A percentile compares a stretch with the other conserved stretches of the same genome.
Evolutionary conservation across 2,113 vertebrate genomes (phyloP).

Genomic region (Thamnaconus septentrionalis): DNA sequence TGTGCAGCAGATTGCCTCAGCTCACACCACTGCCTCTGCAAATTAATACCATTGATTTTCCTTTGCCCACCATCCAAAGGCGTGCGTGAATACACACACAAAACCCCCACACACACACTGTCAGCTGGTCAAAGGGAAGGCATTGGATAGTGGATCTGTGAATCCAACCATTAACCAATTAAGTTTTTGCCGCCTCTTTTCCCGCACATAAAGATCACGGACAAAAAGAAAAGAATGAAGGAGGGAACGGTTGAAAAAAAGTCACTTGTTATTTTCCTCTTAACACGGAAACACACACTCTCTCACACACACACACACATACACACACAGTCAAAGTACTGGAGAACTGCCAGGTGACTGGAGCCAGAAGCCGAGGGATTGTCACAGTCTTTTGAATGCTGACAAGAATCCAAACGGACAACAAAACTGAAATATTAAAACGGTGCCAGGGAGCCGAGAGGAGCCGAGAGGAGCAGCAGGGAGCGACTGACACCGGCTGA

Average conservation of each 20-base stretch:
- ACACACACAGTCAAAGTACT: constrained; percentile 26
- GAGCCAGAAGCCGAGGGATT: constrained; percentile 45
- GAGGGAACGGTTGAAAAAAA: constrained; percentile 38
- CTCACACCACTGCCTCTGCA: constrained; percentile 76
- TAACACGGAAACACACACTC: not conserved
- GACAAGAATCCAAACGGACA: constrained; percentile 45
- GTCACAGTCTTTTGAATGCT: constrained; percentile 44
- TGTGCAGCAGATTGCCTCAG: constrained; percentile 76
- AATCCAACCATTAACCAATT: constrained; percentile 42
- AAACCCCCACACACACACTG: not conserved
- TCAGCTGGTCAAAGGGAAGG: constrained; percentile 42
- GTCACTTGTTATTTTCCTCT: constrained; percentile 19
- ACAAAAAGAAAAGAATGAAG: constrained; percentile 35
- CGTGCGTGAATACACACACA: not conserved
- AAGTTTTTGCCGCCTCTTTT: constrained; percentile 28
- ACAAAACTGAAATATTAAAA: constrained; percentile 29
- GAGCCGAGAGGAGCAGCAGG: constrained; percentile 6
- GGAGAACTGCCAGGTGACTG: constrained; percentile 44
- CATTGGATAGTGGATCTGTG: constrained; percentile 33
- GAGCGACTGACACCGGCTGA: constrained; percentile 33
- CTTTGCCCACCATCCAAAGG: constrained; percentile 51
- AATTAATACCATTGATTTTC: constrained; percentile 82
- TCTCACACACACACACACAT: constrained; percentile 7
- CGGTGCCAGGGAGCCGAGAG: constrained; percentile 12
- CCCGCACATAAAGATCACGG: constrained; percentile 23